These are phyloP conservation scores for Eristalinus aeneus DNA, from an alignment of 2,888 invertebrate species.

Conservation along the genomic window DNA sequence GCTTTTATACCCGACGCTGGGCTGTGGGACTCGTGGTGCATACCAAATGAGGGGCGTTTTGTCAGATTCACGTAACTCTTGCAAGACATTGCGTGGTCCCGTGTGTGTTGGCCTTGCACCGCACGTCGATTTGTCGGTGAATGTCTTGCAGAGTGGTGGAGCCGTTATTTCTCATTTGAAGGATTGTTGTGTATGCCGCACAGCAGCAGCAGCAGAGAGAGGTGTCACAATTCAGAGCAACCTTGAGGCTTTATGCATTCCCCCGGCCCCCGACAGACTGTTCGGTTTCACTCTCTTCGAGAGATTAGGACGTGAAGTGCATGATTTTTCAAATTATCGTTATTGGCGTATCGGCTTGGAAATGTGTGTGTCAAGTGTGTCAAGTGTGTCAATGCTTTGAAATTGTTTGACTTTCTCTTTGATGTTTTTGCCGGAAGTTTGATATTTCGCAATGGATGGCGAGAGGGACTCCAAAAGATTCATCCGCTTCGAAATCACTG, in stretches of 20 bases:
- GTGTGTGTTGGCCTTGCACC: not conserved
- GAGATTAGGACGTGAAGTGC: not conserved
- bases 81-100: not conserved
- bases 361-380: not conserved
- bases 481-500: not conserved
- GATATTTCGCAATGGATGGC: no score
- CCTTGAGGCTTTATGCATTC: not conserved
- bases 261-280: no score
- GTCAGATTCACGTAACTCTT: not conserved
- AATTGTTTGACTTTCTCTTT: not conserved
- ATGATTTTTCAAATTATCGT: not conserved
- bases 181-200: not conserved
- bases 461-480: not conserved
- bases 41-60: not conserved
- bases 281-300: not conserved
- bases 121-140: not conserved
- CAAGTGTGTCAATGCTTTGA: not conserved
- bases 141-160: not conserved
- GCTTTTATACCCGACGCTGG: not conserved
- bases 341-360: not conserved
- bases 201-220: no score
- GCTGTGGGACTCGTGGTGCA: not conserved
- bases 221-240: not conserved
- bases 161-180: not conserved
- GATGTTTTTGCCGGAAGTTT: no score